Evolutionary conservation across 2,113 vertebrate species (phyloP), one percentile per base, ranked within the genome.

Genomic region (Vimba vimba): DNA sequence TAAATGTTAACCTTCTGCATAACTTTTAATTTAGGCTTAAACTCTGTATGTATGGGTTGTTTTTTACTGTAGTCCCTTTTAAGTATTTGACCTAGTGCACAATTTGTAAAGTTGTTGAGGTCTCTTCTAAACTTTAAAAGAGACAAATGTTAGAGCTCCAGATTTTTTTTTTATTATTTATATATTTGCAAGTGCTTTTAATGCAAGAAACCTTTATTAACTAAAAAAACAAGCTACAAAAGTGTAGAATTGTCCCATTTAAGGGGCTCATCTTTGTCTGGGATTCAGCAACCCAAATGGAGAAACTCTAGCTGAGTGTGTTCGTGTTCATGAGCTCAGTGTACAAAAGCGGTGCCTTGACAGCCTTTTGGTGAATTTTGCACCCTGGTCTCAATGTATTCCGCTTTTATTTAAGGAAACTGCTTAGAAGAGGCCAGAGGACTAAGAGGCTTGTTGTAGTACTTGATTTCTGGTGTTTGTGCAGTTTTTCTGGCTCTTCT

Each of bases 291-390:
- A n/a, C 23, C 21, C 23, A 13, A 13, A 77, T 60, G 23, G 7
- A 43, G 57, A 43, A 60, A 17, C 57, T 62, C 57, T 62, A 39
- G 12, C 45, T 10, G 21, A 62, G 15, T n/a, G 55, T n/a, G 57
- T 25, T 21, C 0, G 7, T 82, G 52, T 68, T 60, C n/a, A 78
- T 52, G 47, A 80, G 52, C 36, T 81, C 57, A 64, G 39, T 50
- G 39, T 74, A 55, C 55, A 39, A 45, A 50, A 69, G 10, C 62
- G 13, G 25, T 47, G 17, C 15, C 21, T 86, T 76, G 43, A 50
- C 78, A 86, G 21, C 19, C 11, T 25, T 73, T 60, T 82, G 60
- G 19, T 50, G 36, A 75, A 82, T 74, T 60, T 50, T 27, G 23
- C 84, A 74, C 39, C 23, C 23, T 21, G 25, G n/a, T 25, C 50